phyloP scores from a whole-genome alignment of 2,797 vertebrate genomes.

The Sphenodon punctatus region DNA sequence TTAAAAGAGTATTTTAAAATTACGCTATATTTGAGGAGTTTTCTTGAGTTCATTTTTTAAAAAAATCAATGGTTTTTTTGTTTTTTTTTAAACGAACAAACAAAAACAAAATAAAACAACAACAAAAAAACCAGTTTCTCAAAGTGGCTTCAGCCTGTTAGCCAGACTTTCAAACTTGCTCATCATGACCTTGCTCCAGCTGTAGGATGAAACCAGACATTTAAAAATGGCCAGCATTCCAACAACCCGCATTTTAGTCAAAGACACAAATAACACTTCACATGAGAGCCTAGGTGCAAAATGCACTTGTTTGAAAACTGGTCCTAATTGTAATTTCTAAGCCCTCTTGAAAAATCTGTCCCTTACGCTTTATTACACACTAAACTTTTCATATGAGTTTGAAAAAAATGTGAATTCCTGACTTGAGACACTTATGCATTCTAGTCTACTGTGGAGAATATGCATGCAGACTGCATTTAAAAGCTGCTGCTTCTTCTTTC shows the following conservation, averaged over 20 bases:
- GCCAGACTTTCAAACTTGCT: neutral
- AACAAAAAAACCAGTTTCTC: too few species aligned
- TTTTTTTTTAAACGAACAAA: too few species aligned
- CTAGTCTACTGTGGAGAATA: neutral
- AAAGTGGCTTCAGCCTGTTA: neutral
- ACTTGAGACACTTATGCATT: neutral
- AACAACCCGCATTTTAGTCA: too few species aligned
- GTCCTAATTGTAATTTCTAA: neutral
- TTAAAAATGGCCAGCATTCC: neutral
- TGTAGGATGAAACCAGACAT: too few species aligned
- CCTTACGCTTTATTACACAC: neutral
- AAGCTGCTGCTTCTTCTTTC: neutral
- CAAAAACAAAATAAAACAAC: too few species aligned
- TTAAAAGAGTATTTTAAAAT: neutral
- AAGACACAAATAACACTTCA: neutral
- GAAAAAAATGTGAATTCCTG: neutral
- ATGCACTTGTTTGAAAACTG: neutral
- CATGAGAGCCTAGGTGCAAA: neutral
- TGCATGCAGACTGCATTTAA: neutral
- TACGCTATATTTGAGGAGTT: neutral
- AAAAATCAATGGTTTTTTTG: too few species aligned
- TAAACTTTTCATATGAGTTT: neutral
- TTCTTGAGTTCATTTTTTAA: neutral
- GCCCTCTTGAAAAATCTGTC: neutral
- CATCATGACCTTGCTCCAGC: too few species aligned